Conservation (phyloP, 2,888 invertebrate genomes). For the Cephus spinipes region DNA sequence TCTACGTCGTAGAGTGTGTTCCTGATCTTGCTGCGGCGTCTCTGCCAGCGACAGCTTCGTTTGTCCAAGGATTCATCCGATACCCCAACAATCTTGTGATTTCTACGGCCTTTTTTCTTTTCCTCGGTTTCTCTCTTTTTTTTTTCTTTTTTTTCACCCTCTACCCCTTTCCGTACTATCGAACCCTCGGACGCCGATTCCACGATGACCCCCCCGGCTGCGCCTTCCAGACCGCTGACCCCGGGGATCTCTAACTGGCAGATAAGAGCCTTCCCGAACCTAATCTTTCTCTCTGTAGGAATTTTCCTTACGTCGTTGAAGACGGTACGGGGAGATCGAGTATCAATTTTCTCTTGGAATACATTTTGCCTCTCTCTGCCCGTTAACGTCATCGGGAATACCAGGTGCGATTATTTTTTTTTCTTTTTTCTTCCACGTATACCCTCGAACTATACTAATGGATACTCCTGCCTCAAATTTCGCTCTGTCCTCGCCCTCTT, state of each 20-base stretch:
- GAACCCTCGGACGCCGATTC: background rate
- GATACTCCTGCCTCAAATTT: background rate
- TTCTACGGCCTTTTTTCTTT: conserved; percentile 7
- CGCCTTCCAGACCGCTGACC: conserved; percentile 2
- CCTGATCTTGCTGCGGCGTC: conserved; percentile 34
- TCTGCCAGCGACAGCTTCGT: conserved; percentile 40
- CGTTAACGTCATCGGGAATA: background rate
- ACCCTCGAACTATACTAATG: background rate
- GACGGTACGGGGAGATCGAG: background rate
- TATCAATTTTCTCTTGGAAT: background rate
- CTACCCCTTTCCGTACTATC: background rate
- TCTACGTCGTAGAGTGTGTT: conserved; percentile 32
- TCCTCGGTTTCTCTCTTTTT: background rate
- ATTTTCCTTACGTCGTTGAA: background rate
- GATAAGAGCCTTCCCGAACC: background rate
- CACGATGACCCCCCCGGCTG: background rate
- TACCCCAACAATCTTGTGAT: background rate
- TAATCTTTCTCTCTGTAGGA: background rate
- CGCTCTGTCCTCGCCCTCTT: too few species aligned
- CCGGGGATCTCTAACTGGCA: background rate
- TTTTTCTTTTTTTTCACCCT: background rate
- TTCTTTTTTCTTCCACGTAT: background rate
- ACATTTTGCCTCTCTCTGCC: background rate
- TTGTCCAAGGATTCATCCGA: conserved; percentile 32
- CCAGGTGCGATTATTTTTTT: background rate